phyloP scores from a whole-genome alignment of 2,113 vertebrate species.

The Paralichthys olivaceus region DNA sequence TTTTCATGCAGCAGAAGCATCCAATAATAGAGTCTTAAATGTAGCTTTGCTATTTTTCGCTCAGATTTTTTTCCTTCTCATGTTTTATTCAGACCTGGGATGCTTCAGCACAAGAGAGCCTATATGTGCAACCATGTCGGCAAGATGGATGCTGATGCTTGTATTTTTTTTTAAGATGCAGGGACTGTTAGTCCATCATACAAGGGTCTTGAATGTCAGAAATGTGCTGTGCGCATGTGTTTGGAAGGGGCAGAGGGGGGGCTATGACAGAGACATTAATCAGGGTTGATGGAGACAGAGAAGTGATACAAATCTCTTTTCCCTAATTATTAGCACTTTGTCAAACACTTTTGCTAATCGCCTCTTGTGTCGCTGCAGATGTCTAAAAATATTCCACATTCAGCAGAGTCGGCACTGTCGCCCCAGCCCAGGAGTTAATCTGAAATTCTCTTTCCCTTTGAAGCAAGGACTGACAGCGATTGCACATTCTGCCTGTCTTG shows the following conservation, averaged over 20 bases:
- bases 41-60: slow-evolving; percentile 62
- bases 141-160: slow-evolving; percentile 41
- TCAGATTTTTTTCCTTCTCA: slow-evolving; percentile 67
- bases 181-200: slow-evolving; percentile 10
- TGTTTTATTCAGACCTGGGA: slow-evolving; percentile 74
- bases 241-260: neutral
- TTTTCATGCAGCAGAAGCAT: slow-evolving; percentile 42
- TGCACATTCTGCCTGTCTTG: slow-evolving; percentile 21
- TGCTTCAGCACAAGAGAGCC: slow-evolving; percentile 54
- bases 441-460: slow-evolving; percentile 39
- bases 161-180: slow-evolving; percentile 12
- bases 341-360: slow-evolving; percentile 52
- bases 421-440: slow-evolving; percentile 26
- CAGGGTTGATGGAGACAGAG: neutral
- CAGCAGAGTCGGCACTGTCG: slow-evolving; percentile 25
- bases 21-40: slow-evolving; percentile 37
- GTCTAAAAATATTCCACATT: slow-evolving; percentile 48
- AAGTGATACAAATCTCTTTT: slow-evolving; percentile 40
- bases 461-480: slow-evolving; percentile 14
- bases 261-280: neutral
- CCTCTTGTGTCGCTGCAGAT: slow-evolving; percentile 38
- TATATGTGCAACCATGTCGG: slow-evolving; percentile 40
- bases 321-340: slow-evolving; percentile 55
- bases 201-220: slow-evolving; percentile 21
- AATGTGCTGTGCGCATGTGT: slow-evolving; percentile 1